Percentiles rank a stretch among this genome's conserved stretches.
These are phyloP conservation scores for Manduca sexta DNA, from an alignment of 1,140 invertebrate species.

Conservation along the genomic window DNA sequence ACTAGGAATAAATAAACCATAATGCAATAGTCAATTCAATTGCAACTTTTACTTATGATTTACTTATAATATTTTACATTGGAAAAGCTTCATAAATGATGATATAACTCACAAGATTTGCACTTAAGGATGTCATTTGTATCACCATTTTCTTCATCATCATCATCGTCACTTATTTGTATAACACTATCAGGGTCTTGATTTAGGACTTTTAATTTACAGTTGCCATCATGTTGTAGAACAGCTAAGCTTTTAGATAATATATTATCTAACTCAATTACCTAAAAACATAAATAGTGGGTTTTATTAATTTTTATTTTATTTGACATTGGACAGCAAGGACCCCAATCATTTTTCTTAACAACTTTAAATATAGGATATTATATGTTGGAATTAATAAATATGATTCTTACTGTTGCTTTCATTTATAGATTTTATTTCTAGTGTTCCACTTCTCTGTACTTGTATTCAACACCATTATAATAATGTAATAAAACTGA, in stretches of 20 bases:
- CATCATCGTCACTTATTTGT: conserved; percentile 68
- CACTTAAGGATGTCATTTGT: conserved; percentile 36
- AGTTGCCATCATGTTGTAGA: conserved; percentile 76
- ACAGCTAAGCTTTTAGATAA: conserved; percentile 70
- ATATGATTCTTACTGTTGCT: too few relatives aligned
- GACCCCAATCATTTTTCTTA: not conserved
- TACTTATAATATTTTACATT: too few relatives aligned
- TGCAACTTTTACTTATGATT: too few relatives aligned
- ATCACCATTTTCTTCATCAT: conserved; percentile 24
- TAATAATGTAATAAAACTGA: too few relatives aligned
- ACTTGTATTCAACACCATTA: too few relatives aligned
- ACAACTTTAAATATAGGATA: not conserved
- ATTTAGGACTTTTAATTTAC: conserved; percentile 48
- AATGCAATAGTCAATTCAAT: too few relatives aligned
- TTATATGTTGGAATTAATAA: not conserved
- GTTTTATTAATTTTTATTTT: not conserved
- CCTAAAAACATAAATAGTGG: conserved; percentile 57
- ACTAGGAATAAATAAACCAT: too few relatives aligned
- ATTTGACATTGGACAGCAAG: not conserved
- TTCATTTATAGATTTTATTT: too few relatives aligned
- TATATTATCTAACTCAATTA: conserved; percentile 73
- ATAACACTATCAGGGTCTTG: conserved; percentile 45
- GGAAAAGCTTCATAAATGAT: too few relatives aligned
- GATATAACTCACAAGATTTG: conserved; percentile 54
- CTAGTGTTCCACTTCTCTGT: too few relatives aligned